Conservation (phyloP, 2,888 invertebrate genomes). For the Lamellibrachia columna region DNA sequence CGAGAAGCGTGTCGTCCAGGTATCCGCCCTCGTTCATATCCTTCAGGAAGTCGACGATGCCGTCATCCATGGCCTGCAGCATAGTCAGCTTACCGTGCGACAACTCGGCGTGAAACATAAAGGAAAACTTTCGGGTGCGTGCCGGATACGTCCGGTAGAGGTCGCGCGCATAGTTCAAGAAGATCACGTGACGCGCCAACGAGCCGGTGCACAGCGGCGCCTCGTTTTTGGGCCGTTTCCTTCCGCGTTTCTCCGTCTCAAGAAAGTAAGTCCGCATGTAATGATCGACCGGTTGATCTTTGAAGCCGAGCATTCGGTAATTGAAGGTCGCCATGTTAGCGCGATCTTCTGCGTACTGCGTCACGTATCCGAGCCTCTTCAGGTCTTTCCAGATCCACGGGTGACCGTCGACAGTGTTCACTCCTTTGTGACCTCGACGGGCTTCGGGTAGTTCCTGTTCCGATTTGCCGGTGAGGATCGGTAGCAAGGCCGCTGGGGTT, state of each 20-base stretch:
- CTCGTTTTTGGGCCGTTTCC: neutral
- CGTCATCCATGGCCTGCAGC: neutral
- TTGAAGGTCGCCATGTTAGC: slow-evolving; percentile 87
- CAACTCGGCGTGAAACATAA: slow-evolving; percentile 13
- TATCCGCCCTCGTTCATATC: neutral
- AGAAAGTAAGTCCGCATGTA: slow-evolving; percentile 74
- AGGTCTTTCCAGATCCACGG: slow-evolving; percentile 88
- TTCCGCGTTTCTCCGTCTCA: neutral
- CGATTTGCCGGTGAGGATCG: slow-evolving; percentile 44
- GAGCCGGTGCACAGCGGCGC: neutral
- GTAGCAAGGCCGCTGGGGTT: slow-evolving; percentile 44
- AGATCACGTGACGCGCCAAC: neutral
- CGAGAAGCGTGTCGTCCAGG: neutral
- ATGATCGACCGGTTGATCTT: slow-evolving; percentile 85
- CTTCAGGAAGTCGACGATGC: neutral
- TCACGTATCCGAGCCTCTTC: slow-evolving; percentile 69
- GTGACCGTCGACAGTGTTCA: slow-evolving; percentile 78
- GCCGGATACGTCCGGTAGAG: neutral
- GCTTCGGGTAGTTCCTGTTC: slow-evolving; percentile 43
- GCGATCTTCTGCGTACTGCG: slow-evolving; percentile 88
- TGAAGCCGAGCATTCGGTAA: slow-evolving; percentile 88
- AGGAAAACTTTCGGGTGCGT: neutral
- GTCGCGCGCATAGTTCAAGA: neutral
- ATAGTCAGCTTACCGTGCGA: neutral
- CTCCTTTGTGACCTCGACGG: slow-evolving; percentile 53